phyloP scores from a whole-genome alignment of 2,888 invertebrate genomes.

The Monochamus alternatus region DNA sequence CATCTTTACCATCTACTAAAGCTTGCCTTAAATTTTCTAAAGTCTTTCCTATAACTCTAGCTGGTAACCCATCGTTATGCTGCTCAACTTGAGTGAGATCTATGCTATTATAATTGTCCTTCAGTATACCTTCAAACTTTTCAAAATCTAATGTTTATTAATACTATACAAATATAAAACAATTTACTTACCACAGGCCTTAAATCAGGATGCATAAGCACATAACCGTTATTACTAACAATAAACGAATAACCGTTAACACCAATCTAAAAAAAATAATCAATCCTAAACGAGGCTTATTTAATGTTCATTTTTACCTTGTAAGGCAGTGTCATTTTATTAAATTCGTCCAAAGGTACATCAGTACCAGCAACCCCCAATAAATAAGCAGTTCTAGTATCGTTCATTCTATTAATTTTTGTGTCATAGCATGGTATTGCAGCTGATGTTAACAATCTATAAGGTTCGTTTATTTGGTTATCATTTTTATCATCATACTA shows the following conservation, averaged over 20 bases:
- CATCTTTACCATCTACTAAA: slow-evolving; percentile 81
- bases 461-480: slow-evolving; percentile 68
- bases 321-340: slow-evolving; percentile 90
- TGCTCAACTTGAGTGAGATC: slow-evolving; percentile 97
- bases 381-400: slow-evolving; percentile 81
- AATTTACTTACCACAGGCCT: slow-evolving; percentile 83
- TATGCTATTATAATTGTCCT: slow-evolving; percentile 91
- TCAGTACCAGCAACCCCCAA: slow-evolving; percentile 97
- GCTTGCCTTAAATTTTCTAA: slow-evolving; percentile 77
- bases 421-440: slow-evolving; percentile 94
- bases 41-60: slow-evolving; percentile 77
- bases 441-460: slow-evolving; percentile 90
- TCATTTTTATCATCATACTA: slow-evolving; percentile 64
- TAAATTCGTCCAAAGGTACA: slow-evolving; percentile 92
- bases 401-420: slow-evolving; percentile 75
- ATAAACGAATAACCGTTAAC: slow-evolving; percentile 97
- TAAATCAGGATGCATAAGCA: slow-evolving; percentile 94
- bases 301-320: slow-evolving; percentile 73
- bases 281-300: background rate
- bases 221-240: slow-evolving; percentile 96
- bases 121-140: slow-evolving; percentile 58
- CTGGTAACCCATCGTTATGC: slow-evolving; percentile 72
- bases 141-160: slow-evolving; percentile 7
- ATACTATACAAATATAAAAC: background rate
- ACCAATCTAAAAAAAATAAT: slow-evolving; percentile 80